Percentiles rank a stretch among this genome's conserved stretches.
These are phyloP conservation scores for Chrysina gloriosa DNA, from an alignment of 2,888 invertebrate genomes.

Conservation along the genomic window DNA sequence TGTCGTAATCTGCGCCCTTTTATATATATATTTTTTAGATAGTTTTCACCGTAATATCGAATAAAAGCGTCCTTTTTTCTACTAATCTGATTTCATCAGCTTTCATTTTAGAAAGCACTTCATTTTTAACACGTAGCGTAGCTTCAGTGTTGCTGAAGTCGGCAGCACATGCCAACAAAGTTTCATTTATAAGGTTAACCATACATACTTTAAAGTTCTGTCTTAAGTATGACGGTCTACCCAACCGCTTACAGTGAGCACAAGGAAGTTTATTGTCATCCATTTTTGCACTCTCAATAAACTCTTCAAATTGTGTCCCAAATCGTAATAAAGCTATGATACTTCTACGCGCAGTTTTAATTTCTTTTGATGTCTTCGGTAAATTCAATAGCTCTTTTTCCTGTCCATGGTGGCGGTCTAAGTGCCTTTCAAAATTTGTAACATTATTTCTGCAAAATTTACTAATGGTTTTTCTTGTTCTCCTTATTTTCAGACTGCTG, in stretches of 20 bases:
- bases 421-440: slow-evolving; percentile 46
- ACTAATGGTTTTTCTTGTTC: slow-evolving; percentile 40
- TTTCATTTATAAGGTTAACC: slow-evolving; percentile 41
- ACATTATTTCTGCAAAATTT: slow-evolving; percentile 43
- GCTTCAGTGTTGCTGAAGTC: slow-evolving; percentile 10
- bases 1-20: slow-evolving; percentile 23
- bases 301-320: slow-evolving; percentile 37
- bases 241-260: slow-evolving; percentile 43
- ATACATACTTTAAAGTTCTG: slow-evolving; percentile 44
- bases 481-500: no score
- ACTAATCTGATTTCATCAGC: slow-evolving; percentile 25
- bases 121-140: slow-evolving; percentile 28
- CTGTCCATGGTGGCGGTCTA: slow-evolving; percentile 39
- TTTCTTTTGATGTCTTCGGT: slow-evolving; percentile 40
- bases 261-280: slow-evolving; percentile 42
- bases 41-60: slow-evolving; percentile 34
- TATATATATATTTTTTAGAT: slow-evolving; percentile 39
- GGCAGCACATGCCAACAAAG: slow-evolving; percentile 32
- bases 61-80: slow-evolving; percentile 36
- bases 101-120: slow-evolving; percentile 36
- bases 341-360: slow-evolving; percentile 39
- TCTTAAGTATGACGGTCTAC: slow-evolving; percentile 40
- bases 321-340: slow-evolving; percentile 40
- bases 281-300: slow-evolving; percentile 25
- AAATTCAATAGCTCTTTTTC: slow-evolving; percentile 43